Conservation (phyloP, 2,113 vertebrate species). For the Podiceps cristatus region DNA sequence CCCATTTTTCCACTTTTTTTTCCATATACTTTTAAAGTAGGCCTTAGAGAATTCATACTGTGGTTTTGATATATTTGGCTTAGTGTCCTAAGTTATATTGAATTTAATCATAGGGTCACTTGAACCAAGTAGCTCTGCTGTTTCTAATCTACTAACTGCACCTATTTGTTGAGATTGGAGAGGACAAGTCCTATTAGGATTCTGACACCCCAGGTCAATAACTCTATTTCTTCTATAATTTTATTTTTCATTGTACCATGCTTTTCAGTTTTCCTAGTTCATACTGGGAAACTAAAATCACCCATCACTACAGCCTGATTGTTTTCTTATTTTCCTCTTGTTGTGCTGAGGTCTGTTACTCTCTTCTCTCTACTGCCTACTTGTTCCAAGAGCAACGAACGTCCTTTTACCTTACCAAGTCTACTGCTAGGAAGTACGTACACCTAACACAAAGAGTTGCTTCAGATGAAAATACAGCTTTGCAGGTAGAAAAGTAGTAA, state of each 20-base stretch:
- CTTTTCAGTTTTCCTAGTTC: slow-evolving; percentile 69
- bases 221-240: slow-evolving; percentile 77
- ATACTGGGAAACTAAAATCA: slow-evolving; percentile 71
- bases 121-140: slow-evolving; percentile 72
- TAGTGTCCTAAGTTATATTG: slow-evolving; percentile 69
- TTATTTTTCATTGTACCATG: slow-evolving; percentile 71
- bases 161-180: slow-evolving; percentile 77
- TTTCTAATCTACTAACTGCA: slow-evolving; percentile 79
- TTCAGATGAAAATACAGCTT: background rate
- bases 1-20: background rate
- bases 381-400: background rate
- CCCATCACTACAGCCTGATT: slow-evolving; percentile 33
- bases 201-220: slow-evolving; percentile 79
- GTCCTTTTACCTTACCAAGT: background rate
- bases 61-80: slow-evolving; percentile 68
- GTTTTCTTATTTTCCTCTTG: slow-evolving; percentile 44
- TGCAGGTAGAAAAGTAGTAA: background rate
- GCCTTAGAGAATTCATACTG: slow-evolving; percentile 63
- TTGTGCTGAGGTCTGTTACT: slow-evolving; percentile 9
- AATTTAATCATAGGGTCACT: slow-evolving; percentile 76
- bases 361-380: background rate
- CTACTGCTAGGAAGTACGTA: background rate
- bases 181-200: slow-evolving; percentile 73
- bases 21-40: slow-evolving; percentile 41
- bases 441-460: background rate